Percentiles rank a stretch among this genome's conserved stretches.
phyloP scores from a whole-genome alignment of 2,888 invertebrate genomes.

The Noctua comes region DNA sequence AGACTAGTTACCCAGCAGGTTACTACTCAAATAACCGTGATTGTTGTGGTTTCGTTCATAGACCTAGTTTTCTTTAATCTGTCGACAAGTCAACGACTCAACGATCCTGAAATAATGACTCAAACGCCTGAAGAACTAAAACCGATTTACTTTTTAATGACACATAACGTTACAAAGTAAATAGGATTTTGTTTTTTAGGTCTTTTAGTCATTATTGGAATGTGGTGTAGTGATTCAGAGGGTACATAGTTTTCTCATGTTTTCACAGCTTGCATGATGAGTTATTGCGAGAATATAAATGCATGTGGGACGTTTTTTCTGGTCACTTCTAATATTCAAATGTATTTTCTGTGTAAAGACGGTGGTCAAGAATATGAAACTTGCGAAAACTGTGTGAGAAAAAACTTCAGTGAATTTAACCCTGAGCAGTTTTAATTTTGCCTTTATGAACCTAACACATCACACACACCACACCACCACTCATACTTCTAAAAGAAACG shows the following conservation, averaged over 20 bases:
- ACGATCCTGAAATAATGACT: conserved; percentile 11
- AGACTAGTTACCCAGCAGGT: not conserved
- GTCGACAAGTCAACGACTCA: conserved; percentile 36
- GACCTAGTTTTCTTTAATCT: conserved; percentile 9
- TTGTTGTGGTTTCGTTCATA: conserved; percentile 27
- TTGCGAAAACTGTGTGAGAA: not conserved
- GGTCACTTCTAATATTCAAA: not conserved
- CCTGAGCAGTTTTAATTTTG: not conserved
- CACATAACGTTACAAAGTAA: not conserved
- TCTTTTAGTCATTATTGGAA: conserved; percentile 27
- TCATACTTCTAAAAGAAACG: too few species aligned
- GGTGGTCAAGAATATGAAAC: not conserved
- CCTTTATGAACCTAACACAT: not conserved
- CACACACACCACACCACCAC: too few species aligned
- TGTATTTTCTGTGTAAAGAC: not conserved
- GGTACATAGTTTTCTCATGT: not conserved
- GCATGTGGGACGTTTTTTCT: not conserved
- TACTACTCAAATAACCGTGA: conserved; percentile 16
- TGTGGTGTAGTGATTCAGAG: conserved; percentile 27
- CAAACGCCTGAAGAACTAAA: not conserved
- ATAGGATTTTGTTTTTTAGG: not conserved
- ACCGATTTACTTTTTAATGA: not conserved
- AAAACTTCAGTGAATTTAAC: not conserved
- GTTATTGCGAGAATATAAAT: conserved; percentile 10
- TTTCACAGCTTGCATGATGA: conserved; percentile 9